Base-by-base conservation (phyloP, 2,797 vertebrate genomes). In the Poeciliopsis presidionis region DNA sequence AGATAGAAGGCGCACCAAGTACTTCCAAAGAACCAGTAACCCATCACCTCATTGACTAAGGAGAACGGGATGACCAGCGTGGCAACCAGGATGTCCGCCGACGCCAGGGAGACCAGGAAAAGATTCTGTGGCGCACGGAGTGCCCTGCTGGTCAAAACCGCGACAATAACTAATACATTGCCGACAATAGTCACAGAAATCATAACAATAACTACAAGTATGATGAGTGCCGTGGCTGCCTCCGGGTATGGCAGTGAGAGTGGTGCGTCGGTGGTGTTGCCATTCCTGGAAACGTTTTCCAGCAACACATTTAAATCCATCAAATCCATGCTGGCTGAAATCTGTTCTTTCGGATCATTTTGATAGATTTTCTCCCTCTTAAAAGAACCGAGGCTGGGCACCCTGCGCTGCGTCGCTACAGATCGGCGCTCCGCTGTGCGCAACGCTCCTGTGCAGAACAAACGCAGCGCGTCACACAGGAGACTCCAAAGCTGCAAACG, bases 1-100 rank as follows among this genome's bases (percentile, higher is more conserved):
- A 98, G 89, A 86, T 98, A 98, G 78, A 97, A 96, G 18, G 96
- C 96, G 92, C 97, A 98, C 97, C 97, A 98, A 41, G 96, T 94
- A 73, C 93, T 95, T 0, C 97, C 97, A 1, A 98, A 98, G 86
- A 96, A 96, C 97, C 97, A 98, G 90, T 97, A 97, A 75, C 97
- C 97, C 97, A 98, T 97, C 45, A 98, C 90, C 82, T 98, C 97
- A 1, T 97, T 97, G 85, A 95, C 97, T 33, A 98, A 91, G 0
- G 97, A 97, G 91, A 98, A 98, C 0, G 97, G 97, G 85, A 98
- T 97, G 79, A 98, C 96, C 70, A 98, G 92, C 12, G 97, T 43
- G 63, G 96, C 97, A 86, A 98, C 97, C 81, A 98, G 95, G 90
- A 98, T 98, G 92, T 98, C 97, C 0, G 97, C 97, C 0, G 94